Evolutionary conservation across 2,888 invertebrate genomes (phyloP).

Genomic region (Stenodema calcarata): DNA sequence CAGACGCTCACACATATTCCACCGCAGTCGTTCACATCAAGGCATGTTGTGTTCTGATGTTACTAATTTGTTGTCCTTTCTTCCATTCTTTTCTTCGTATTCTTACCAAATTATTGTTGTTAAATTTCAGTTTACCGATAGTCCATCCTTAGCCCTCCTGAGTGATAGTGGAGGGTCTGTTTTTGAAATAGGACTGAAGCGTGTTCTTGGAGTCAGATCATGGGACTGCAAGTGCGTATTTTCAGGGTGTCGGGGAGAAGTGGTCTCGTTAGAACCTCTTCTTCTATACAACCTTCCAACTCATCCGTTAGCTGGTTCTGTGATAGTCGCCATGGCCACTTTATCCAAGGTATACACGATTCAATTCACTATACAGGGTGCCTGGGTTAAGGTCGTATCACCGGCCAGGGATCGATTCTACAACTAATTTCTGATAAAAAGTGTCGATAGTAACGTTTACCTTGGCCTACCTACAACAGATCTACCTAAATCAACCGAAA

Average conservation of each 20-base stretch:
- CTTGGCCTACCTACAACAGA: too few species aligned
- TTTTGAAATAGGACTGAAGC: conserved; percentile 88
- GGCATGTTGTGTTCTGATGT: conserved; percentile 60
- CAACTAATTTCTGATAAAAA: too few species aligned
- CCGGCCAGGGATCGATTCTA: too few species aligned
- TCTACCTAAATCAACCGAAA: too few species aligned
- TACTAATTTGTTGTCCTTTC: background rate
- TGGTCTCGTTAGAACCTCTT: conserved; percentile 76
- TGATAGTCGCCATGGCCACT: conserved; percentile 91
- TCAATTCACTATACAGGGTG: too few species aligned
- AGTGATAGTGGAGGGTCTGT: conserved; percentile 96
- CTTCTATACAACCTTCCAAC: conserved; percentile 66
- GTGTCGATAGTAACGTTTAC: too few species aligned
- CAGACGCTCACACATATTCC: conserved; percentile 82
- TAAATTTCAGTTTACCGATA: conserved; percentile 71
- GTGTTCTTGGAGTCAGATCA: conserved; percentile 85
- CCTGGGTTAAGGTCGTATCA: too few species aligned
- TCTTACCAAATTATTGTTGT: background rate
- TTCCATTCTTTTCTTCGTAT: background rate
- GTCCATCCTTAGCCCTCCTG: conserved; percentile 76
- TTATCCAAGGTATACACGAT: conserved; percentile 75
- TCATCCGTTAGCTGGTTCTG: conserved; percentile 75
- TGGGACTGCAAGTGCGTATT: conserved; percentile 93
- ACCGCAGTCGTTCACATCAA: conserved; percentile 80
- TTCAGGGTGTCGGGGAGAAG: conserved; percentile 96